Evolutionary conservation across 2,888 invertebrate species (phyloP).

Genomic region (Thymelicus acteon): DNA sequence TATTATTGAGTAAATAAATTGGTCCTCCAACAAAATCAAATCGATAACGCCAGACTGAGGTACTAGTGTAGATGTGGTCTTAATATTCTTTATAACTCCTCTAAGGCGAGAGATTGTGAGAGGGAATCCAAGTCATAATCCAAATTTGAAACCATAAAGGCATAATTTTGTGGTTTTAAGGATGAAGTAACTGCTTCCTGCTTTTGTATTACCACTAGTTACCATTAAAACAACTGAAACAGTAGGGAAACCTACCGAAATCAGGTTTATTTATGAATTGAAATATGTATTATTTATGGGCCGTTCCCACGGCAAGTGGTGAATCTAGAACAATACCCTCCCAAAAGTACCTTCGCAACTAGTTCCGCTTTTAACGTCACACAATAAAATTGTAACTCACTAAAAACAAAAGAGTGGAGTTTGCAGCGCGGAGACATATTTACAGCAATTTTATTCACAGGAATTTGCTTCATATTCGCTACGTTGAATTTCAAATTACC

Average conservation of each 20-base stretch:
- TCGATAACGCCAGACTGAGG: too few species aligned
- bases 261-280: conserved; percentile 1
- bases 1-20: too few species aligned
- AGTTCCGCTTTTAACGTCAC: conserved; percentile 3
- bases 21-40: too few species aligned
- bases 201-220: too few species aligned
- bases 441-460: conserved; percentile 32
- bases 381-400: conserved; percentile 8
- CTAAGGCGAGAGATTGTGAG: too few species aligned
- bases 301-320: not conserved
- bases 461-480: conserved; percentile 31
- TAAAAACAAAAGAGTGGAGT: conserved; percentile 32
- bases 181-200: too few species aligned
- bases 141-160: too few species aligned
- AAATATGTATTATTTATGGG: conserved; percentile 2
- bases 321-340: conserved; percentile 1
- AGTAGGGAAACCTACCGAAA: not conserved
- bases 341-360: not conserved
- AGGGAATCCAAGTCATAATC: too few species aligned
- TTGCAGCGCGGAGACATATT: conserved; percentile 24
- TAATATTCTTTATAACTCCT: too few species aligned
- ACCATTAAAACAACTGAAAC: not conserved
- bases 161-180: too few species aligned
- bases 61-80: too few species aligned
- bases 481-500: conserved; percentile 28